Evolutionary conservation across 2,888 invertebrate genomes (phyloP), one percentile per base, ranked within the genome.

Genomic region (Pandemis heparana): DNA sequence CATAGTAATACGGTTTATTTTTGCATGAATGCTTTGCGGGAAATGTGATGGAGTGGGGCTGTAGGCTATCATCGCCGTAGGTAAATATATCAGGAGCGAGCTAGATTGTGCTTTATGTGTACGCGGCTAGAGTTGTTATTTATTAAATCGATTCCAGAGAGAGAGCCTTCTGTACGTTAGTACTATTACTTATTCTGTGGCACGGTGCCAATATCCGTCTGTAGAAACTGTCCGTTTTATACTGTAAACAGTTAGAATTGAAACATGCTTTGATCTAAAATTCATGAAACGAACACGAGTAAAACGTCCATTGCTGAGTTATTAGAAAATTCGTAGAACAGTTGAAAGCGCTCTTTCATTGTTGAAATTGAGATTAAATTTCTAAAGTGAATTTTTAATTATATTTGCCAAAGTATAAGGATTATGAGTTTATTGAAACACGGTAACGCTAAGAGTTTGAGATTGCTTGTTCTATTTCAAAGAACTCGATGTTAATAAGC

Each of bases 371-470:
- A 16, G 7, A n/a, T 7, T 18, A 9, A 53, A 53, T 53, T 53
- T 53, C 53, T 18, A 16, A 18, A 53, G 53, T 18, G 53, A 53
- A 53, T 53, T 53, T 53, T 53, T 53, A 53, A 53, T 53, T 53
- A 53, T 18, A 53, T 53, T 53, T 53, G 53, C 53, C 7, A 18
- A 18, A 48, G 48, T 48, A n/a, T 7, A 48, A 48, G 14, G n/a
- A 48, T 48, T n/a, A n/a, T n/a, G 7, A 43, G 12, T 32, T 43
- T 12, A 43, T 51, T 7, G 51, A 16, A 51, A 16, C n/a, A n/a
- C 14, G n/a, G 51, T 5, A n/a, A 51, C n/a, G n/a, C 12, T 43
- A 10, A 43, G 43, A 43, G 43, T 43, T 43, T 12, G 43, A 43
- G 12, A 43, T 43, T 32, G 1, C 12, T 43, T 12, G 43, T 43